Percentiles rank a stretch among this genome's conserved stretches.
These are phyloP conservation scores for Varecia variegata DNA, from an alignment of 2,797 vertebrate genomes.

Conservation along the genomic window DNA sequence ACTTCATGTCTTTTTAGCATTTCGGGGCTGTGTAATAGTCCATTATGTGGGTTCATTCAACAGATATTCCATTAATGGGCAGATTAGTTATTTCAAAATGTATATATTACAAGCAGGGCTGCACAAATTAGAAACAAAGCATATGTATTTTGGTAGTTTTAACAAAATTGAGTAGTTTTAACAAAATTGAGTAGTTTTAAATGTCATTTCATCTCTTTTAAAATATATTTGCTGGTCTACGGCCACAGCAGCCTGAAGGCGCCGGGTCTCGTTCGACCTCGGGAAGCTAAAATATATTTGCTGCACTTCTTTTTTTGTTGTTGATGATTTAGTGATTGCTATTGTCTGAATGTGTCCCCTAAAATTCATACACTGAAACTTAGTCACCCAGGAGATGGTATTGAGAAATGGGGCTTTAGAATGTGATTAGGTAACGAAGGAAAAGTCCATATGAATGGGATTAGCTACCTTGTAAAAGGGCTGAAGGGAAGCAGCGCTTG, in stretches of 20 bases:
- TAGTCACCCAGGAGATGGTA: neutral
- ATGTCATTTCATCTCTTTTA: neutral
- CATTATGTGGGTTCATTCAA: neutral
- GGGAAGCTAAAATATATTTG: neutral
- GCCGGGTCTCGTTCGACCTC: too few species aligned
- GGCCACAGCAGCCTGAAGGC: too few species aligned
- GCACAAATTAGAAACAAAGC: neutral
- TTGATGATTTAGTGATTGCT: neutral
- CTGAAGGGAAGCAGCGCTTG: neutral
- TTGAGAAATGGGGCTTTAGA: too few species aligned
- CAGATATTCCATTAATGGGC: neutral
- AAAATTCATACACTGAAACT: neutral
- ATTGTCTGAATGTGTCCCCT: neutral
- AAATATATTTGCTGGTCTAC: neutral
- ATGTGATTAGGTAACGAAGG: neutral
- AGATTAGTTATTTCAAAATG: neutral
- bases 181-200: neutral
- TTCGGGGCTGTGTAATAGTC: neutral
- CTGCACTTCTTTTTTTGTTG: neutral
- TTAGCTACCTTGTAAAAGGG: neutral
- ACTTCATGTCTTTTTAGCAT: neutral
- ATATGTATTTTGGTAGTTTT: neutral
- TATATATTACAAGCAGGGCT: neutral
- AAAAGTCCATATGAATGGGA: neutral
- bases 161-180: neutral